These are phyloP conservation scores for Enteromius thamalakanensis DNA, from an alignment of 2,797 vertebrate species.

Conservation along the genomic window DNA sequence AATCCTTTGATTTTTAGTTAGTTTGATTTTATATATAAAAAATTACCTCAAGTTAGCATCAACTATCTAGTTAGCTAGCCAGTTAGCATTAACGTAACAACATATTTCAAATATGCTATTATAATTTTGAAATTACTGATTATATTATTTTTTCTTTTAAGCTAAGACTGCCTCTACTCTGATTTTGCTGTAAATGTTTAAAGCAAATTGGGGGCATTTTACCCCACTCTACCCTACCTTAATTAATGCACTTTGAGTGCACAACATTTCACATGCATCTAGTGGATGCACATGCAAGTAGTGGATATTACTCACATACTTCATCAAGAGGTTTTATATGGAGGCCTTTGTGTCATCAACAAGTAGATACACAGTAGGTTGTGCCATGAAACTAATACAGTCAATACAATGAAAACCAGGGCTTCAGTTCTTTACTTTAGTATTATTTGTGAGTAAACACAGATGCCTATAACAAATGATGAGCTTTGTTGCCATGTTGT, in stretches of 20 bases:
- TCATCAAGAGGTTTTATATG: neutral
- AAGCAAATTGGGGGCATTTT: too few species aligned
- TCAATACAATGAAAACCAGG: conserved; percentile 5
- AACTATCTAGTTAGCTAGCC: too few species aligned
- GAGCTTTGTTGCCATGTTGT: neutral
- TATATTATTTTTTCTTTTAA: too few species aligned
- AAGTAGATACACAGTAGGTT: neutral
- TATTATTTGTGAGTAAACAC: conserved; percentile 14
- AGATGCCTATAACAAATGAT: neutral
- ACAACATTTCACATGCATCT: neutral
- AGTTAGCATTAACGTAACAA: too few species aligned
- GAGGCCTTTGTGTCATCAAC: neutral
- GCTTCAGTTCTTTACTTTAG: neutral
- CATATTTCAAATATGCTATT: too few species aligned
- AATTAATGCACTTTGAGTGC: neutral
- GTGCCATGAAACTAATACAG: neutral
- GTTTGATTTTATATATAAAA: too few species aligned
- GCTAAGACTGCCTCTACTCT: too few species aligned
- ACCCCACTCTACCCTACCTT: neutral
- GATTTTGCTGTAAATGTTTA: too few species aligned
- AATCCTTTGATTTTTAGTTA: too few species aligned
- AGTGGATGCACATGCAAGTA: neutral
- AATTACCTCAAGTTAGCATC: too few species aligned
- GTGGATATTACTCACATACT: neutral
- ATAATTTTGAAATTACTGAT: too few species aligned